Base-by-base conservation (phyloP, 2,888 invertebrate genomes). In the Latheticus oryzae region DNA sequence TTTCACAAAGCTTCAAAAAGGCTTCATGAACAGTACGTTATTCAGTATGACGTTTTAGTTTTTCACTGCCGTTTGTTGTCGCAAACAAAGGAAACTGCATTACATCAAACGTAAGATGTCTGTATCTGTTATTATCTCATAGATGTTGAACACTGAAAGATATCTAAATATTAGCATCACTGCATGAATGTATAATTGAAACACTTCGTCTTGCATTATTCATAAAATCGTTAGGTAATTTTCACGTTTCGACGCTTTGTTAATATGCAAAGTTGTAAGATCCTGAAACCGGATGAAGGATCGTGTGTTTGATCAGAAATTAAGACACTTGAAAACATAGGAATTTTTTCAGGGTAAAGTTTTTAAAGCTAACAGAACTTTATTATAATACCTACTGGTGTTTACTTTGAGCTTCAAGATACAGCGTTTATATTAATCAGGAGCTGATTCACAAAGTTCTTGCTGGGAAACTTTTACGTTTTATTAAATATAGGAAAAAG, bases 201-300 rank as follows among this genome's bases (percentile, higher is more conserved):
- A 59, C 61, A 64, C 60, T 61, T 61, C 57, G 55, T 24, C 55
- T 63, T 69, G 67, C 67, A 68, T 69, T 67, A 69, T 68, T 69
- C 68, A 69, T 69, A 66, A 64, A 65, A 66, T 66, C 67, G 63
- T 69, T 68, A 69, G 63, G 64, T 63, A 67, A 69, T 69, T 69
- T 67, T 64, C 64, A 64, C 68, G 65, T 65, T 63, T 64, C 64
- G 63, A 61, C 64, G 62, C 59, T 55, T 61, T 51, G 45, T 64
- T 64, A 58, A 59, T 64, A 64, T 62, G 60, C 64, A 64, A 57
- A 54, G 16, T 42, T 42, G 43, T 21, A 58, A 47, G 32, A 45
- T 56, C 53, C 13, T 40, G 45, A 45, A 58, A 56, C 40, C 37
- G 33, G 35, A 47, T 19, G 26, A 26, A 9, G 15, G 45, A 45